Evolutionary conservation across 2,888 invertebrate species (phyloP).

Genomic region (Polyommatus icarus): DNA sequence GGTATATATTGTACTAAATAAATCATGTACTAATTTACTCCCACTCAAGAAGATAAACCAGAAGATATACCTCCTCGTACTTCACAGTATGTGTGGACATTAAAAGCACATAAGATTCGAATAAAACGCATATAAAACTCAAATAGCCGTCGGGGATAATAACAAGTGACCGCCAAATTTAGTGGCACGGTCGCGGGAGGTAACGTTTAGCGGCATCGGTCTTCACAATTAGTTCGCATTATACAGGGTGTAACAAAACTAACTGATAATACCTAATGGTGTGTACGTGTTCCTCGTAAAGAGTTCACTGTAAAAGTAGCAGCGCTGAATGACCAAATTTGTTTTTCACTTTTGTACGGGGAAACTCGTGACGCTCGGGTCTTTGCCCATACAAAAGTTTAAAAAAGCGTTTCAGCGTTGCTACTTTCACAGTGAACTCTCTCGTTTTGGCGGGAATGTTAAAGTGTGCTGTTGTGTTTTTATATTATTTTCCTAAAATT

Average conservation of each 20-base stretch:
- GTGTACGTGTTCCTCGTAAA: too few relatives aligned
- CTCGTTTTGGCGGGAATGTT: too few relatives aligned
- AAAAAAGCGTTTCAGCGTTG: too few relatives aligned
- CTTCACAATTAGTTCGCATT: background rate
- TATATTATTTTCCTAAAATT: too few relatives aligned
- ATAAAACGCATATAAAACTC: slow-evolving; percentile 8
- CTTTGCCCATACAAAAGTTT: too few relatives aligned
- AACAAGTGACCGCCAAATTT: slow-evolving; percentile 21
- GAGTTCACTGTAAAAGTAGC: too few relatives aligned
- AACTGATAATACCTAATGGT: too few relatives aligned
- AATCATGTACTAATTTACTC: background rate
- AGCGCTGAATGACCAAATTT: too few relatives aligned
- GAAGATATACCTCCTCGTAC: background rate
- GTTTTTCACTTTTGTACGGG: too few relatives aligned
- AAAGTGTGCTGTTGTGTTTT: too few relatives aligned
- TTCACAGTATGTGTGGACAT: slow-evolving; percentile 17
- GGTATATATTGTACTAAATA: background rate
- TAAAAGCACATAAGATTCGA: slow-evolving; percentile 7
- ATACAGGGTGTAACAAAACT: background rate
- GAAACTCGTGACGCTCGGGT: too few relatives aligned
- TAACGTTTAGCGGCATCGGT: background rate
- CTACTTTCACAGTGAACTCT: too few relatives aligned
- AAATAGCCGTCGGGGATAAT: background rate
- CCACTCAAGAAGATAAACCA: background rate
- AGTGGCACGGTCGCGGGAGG: background rate